Base-by-base conservation (phyloP, 2,888 invertebrate species). In the Drosophila lacicola region DNA sequence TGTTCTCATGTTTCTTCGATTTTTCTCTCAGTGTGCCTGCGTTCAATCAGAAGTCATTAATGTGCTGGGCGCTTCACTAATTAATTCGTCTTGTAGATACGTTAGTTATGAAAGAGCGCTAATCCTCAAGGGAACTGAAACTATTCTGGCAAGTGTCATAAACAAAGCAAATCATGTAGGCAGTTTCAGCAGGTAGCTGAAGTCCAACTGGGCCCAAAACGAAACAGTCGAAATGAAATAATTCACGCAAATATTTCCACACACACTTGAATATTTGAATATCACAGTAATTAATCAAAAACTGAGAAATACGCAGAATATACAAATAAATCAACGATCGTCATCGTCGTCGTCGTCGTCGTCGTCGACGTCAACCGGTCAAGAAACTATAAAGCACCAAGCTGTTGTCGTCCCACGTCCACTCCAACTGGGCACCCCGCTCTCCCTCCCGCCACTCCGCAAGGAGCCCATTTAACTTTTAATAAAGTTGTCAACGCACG, bases 251-350 rank as follows among this genome's bases (percentile, higher is more conserved):
- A 74, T 74, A 74, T 74, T 77, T 70, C 77, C 65, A 65, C 81
- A 75, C 82, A 74, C 85, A 82, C 86, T 86, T 81, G 70, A 85
- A 86, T 81, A 83, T 86, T 86, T 85, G 83, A 85, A 85, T 85
- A 81, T 75, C 86, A 66, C 79, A 81, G 79, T 88, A 88, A 85
- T 85, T 88, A 85, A 85, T 85, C 88, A 85, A 81, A 84, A 79
- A 58, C 66, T 53, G 44, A 70, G 61, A 78, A 72, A 75, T 78
- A 67, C 58, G 68, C 74, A 77, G 68, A 78, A 65, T 71, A 75
- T 63, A 71, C 79, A 81, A 75, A 87, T 87, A 83, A 83, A 87
- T 83, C 82, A 84, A 75, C 73, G 69, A 87, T 83, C 77, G 84
- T 87, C 82, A 82, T 78, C 84, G 79, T 84, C 70, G 25, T n/a